Evolutionary conservation across 37 sponge, comb jelly and placozoan species (phyloP).

Genomic region (Halisarca cf. caerulea): DNA sequence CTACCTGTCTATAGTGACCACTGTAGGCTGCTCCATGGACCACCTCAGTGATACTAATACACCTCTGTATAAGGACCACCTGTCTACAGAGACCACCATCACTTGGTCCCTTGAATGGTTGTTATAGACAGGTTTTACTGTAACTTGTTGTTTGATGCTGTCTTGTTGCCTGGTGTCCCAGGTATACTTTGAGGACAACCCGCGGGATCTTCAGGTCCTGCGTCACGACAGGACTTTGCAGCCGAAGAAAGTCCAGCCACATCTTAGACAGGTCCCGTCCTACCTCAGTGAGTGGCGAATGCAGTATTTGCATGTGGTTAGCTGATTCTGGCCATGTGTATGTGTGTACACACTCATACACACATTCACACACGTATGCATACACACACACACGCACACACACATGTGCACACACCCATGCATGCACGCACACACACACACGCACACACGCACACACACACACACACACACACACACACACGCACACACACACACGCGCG

Average conservation of each 20-base stretch:
- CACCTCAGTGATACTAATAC: too few relatives aligned
- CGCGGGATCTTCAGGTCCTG: constrained; percentile 91
- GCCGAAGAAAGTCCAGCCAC: constrained; percentile 74
- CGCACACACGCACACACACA: constrained; percentile 8
- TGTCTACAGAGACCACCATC: too few relatives aligned
- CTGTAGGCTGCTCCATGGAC: too few relatives aligned
- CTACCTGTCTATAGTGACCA: too few relatives aligned
- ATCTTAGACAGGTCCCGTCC: constrained; percentile 89
- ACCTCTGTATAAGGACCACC: too few relatives aligned
- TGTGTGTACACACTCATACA: neutral
- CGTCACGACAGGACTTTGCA: constrained; percentile 90
- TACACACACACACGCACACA: neutral
- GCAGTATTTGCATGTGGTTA: neutral
- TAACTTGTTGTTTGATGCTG: too few relatives aligned
- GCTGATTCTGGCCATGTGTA: neutral
- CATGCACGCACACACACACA: constrained; percentile 9
- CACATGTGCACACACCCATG: neutral
- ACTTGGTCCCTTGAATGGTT: too few relatives aligned
- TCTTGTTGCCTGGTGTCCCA: neutral
- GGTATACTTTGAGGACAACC: constrained; percentile 92
- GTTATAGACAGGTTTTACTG: too few relatives aligned
- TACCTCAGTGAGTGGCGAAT: constrained; percentile 73
- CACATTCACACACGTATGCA: too few relatives aligned
- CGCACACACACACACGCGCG: constrained; percentile 1
- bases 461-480: constrained; percentile 5